Conservation (phyloP, 2,113 vertebrate species). For the Piprites chloris region DNA sequence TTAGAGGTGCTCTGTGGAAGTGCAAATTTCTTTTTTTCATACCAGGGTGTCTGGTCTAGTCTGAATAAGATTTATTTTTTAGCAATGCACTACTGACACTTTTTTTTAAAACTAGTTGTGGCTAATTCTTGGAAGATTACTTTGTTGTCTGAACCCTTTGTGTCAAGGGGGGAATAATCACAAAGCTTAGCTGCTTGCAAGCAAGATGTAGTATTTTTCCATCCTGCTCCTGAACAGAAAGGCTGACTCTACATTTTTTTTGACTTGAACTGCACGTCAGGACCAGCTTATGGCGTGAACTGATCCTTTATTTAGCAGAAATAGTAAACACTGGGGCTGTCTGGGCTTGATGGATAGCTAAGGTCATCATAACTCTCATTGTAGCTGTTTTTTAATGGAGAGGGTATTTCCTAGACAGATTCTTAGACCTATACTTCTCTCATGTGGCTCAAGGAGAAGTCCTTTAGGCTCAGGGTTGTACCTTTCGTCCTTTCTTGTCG, state of each 20-base stretch:
- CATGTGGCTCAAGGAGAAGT: background rate
- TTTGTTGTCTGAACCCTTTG: background rate
- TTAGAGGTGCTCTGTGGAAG: background rate
- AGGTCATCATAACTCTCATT: background rate
- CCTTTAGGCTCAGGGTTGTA: background rate
- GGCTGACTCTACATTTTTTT: background rate
- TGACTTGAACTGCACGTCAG: background rate
- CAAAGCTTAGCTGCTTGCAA: background rate
- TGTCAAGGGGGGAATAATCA: background rate
- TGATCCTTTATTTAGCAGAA: background rate
- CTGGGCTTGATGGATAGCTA: background rate
- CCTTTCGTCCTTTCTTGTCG: conserved; percentile 64
- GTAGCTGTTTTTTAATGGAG: background rate
- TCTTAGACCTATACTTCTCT: background rate
- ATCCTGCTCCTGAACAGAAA: background rate
- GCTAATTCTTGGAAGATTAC: background rate
- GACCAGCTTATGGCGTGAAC: background rate
- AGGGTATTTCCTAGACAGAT: background rate
- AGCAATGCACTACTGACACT: background rate
- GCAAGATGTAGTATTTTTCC: background rate
- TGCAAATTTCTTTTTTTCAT: background rate
- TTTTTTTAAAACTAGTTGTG: background rate
- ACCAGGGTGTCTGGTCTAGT: background rate
- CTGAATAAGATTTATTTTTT: background rate
- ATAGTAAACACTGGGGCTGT: background rate